Conservation (phyloP, 2,797 vertebrate genomes). For the Anableps anableps region DNA sequence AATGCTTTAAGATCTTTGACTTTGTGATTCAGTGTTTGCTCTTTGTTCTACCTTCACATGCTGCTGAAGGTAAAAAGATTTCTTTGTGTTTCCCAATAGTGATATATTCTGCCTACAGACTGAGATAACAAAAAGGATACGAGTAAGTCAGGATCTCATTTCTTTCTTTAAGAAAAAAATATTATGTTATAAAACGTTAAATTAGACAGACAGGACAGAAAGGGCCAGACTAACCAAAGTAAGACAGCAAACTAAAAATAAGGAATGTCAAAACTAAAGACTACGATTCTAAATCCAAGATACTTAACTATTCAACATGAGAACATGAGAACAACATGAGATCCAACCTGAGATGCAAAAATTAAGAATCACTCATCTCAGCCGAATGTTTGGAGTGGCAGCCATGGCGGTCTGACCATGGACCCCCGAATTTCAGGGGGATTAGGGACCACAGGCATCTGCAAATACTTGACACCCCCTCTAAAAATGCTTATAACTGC, state of each 20-base stretch:
- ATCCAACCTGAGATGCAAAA: background rate
- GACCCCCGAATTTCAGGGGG: background rate
- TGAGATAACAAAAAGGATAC: background rate
- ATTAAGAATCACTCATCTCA: background rate
- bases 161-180: background rate
- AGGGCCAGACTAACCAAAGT: background rate
- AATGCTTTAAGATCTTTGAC: conserved; percentile 25
- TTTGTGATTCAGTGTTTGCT: conserved; percentile 20
- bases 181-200: background rate
- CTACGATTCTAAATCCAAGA: background rate
- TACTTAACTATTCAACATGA: no score
- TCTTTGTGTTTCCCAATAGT: background rate
- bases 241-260: background rate
- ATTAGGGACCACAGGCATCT: background rate
- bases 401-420: no score
- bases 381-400: background rate
- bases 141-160: background rate
- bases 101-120: background rate
- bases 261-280: conserved; percentile 1
- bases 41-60: conserved; percentile 6
- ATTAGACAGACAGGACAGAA: background rate
- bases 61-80: background rate
- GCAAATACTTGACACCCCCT: no score
- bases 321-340: no score
- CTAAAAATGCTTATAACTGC: background rate